A percentile compares a stretch with the other conserved stretches of the same genome.
phyloP scores from a whole-genome alignment of 2,888 invertebrate genomes.

The Agrypnus murinus region DNA sequence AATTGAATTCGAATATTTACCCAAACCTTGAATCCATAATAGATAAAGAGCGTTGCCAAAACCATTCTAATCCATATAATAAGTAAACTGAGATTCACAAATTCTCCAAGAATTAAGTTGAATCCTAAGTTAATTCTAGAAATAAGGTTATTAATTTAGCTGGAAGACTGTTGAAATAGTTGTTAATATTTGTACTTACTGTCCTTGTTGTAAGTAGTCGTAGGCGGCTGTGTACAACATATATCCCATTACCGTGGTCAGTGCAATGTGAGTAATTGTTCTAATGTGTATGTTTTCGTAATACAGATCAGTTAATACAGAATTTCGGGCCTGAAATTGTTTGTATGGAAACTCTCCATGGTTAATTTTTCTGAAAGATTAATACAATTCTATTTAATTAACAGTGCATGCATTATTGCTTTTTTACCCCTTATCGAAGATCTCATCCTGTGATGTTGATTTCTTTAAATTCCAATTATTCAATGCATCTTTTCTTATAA shows the following conservation, averaged over 20 bases:
- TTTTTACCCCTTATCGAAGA: no score
- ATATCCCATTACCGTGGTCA: constrained; percentile 83
- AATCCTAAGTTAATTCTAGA: constrained; percentile 76
- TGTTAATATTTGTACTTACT: constrained; percentile 76
- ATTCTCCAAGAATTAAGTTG: constrained; percentile 75
- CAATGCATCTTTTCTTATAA: no score
- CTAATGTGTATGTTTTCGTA: constrained; percentile 85
- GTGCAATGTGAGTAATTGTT: constrained; percentile 89
- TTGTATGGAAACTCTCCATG: constrained; percentile 73
- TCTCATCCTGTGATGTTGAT: no score
- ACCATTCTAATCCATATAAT: constrained; percentile 76
- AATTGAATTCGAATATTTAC: constrained; percentile 18
- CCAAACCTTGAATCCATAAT: constrained; percentile 37
- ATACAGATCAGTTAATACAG: constrained; percentile 85
- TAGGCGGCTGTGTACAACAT: constrained; percentile 82
- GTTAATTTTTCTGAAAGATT: constrained; percentile 16
- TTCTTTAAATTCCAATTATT: no score
- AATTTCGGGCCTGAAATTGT: constrained; percentile 82
- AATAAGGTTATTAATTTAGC: constrained; percentile 18
- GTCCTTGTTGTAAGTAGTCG: constrained; percentile 83
- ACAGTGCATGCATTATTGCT: no score
- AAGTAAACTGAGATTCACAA: constrained; percentile 77
- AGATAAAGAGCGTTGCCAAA: constrained; percentile 61
- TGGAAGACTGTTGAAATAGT: constrained; percentile 33
- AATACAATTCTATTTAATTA: no score